Evolutionary conservation across 2,113 vertebrate species (phyloP), one percentile per base, ranked within the genome.

Genomic region (Dromas ardeola): DNA sequence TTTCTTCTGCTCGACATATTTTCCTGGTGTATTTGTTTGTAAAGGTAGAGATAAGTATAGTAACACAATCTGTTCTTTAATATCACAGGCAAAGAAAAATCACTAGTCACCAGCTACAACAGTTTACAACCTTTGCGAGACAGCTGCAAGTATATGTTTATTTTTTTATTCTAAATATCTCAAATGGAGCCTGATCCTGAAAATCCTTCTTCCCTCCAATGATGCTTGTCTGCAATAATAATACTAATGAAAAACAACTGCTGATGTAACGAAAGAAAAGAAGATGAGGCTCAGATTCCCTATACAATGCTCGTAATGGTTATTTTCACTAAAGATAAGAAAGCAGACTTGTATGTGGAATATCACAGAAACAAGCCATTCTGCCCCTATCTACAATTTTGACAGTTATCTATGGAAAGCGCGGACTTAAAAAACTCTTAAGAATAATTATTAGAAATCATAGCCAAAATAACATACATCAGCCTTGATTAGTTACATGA

Each of bases 1-100:
- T 79, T 97, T 96, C 97, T 97, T 97, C 93, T 97, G 83, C 94
- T 97, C 40, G 5, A 95, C 97, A 83, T 82, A 96, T 95, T 97
- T 97, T 96, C 90, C 96, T 96, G 95, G 88, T 95, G 67, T 88
- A 97, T 97, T 96, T 97, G 95, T 97, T 97, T 97, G 85, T 95
- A 97, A 97, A 98, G 96, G 96, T 97, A 96, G 95, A 90, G 92
- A 74, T 97, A 98, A 98, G 97, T 96, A 94, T 47, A 97, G 96
- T 97, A 97, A 97, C 96, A 95, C 91, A 97, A 92, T 95, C 95
- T 97, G 87, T 93, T 97, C 91, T 87, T 92, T 92, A 92, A 77
- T 73, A 93, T 69, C 84, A 19, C 50, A 65, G 72, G 90, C 93
- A 97, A 94, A 94, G 89, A 90, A 86, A 94, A 94, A 96, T 58